Conservation (phyloP, 2,113 vertebrate species). For the Pterocles gutturalis region DNA sequence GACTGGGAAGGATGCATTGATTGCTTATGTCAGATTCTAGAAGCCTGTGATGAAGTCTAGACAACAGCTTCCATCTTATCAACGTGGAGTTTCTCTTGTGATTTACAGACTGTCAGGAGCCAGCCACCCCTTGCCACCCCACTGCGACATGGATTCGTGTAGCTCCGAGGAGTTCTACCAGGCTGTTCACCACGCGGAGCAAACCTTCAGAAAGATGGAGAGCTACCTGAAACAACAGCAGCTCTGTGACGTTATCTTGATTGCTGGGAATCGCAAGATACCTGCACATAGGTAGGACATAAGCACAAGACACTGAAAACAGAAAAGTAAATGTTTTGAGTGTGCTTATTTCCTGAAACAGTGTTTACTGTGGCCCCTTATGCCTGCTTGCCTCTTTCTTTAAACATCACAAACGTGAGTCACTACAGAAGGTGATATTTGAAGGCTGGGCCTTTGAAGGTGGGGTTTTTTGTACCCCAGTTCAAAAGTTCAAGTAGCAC, state of each 20-base stretch:
- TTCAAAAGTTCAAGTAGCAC: not conserved
- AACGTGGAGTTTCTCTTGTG: not conserved
- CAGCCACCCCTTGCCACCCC: conserved; percentile 70
- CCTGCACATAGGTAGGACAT: conserved; percentile 81
- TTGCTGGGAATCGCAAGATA: conserved; percentile 83
- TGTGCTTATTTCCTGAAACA: not conserved
- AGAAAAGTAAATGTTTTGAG: not conserved
- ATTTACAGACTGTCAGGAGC: conserved; percentile 70
- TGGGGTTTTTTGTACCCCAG: not conserved
- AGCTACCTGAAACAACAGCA: conserved; percentile 84
- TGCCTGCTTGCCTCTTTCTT: not conserved
- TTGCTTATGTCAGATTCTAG: not conserved
- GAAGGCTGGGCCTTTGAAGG: not conserved
- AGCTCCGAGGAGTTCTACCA: conserved; percentile 84
- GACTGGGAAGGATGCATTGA: not conserved
- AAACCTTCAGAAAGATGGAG: conserved; percentile 85
- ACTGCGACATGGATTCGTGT: conserved; percentile 76
- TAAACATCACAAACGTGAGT: not conserved
- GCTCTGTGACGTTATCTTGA: conserved; percentile 83
- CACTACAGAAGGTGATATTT: not conserved
- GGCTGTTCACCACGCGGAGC: conserved; percentile 82
- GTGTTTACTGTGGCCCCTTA: not conserved
- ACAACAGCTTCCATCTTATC: not conserved
- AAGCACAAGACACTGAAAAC: not conserved
- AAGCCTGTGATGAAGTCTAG: not conserved